Conservation (phyloP, 2,113 vertebrate genomes). For the Hippotragus niger region DNA sequence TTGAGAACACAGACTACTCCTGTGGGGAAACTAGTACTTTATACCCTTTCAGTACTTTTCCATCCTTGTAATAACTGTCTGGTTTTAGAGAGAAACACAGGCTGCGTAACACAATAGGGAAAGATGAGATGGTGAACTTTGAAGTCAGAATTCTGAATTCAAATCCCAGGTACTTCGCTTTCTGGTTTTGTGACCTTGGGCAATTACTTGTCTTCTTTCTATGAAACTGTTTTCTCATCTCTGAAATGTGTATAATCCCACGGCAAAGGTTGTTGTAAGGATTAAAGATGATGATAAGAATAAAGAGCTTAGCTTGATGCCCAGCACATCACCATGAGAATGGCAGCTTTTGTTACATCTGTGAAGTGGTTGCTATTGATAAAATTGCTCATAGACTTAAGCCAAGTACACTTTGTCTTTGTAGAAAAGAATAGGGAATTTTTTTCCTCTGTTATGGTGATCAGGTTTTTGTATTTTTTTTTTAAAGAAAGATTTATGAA, state of each 20-base stretch:
- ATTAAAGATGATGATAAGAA: not conserved
- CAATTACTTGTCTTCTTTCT: not conserved
- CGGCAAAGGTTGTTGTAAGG: not conserved
- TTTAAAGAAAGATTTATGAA: not conserved
- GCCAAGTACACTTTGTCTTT: not conserved
- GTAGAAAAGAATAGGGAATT: not conserved
- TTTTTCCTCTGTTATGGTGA: not conserved
- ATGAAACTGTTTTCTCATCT: not conserved
- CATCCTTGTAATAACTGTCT: not conserved
- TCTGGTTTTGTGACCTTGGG: not conserved
- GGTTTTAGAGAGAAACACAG: not conserved
- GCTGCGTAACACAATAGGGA: not conserved
- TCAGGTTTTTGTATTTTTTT: not conserved
- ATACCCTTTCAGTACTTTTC: not conserved
- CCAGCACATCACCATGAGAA: rapidly evolving
- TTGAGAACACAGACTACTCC: not conserved
- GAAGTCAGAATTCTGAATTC: not conserved
- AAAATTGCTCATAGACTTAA: not conserved
- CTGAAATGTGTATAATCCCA: not conserved
- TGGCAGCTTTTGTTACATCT: not conserved
- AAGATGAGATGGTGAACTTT: not conserved
- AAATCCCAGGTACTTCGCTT: not conserved
- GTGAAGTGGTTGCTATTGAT: not conserved
- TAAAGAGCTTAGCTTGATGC: too few relatives aligned
- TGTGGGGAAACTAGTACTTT: not conserved